Conservation (phyloP, 2,113 vertebrate genomes). For the Sphyrna mokarran region DNA sequence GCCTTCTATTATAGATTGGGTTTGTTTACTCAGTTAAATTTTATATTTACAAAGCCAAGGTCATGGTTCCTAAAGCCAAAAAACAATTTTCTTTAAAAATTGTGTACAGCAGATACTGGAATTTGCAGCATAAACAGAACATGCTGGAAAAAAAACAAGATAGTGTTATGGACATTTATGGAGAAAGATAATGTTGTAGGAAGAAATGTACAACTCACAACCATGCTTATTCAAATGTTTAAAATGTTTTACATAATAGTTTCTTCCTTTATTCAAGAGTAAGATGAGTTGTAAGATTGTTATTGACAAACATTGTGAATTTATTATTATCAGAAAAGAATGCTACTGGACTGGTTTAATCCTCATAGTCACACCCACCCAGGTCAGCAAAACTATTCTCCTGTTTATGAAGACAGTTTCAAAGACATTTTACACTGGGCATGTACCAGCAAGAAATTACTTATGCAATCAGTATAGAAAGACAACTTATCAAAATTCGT, state of each 20-base stretch:
- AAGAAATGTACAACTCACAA: background rate
- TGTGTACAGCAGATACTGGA: background rate
- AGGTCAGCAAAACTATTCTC: no score
- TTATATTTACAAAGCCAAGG: background rate
- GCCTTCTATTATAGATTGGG: background rate
- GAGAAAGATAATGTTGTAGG: background rate
- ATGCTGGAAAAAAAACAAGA: background rate
- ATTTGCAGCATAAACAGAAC: background rate
- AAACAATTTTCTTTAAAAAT: background rate
- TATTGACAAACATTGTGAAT: background rate
- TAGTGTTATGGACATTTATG: background rate
- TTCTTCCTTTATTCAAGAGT: no score
- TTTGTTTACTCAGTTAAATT: background rate
- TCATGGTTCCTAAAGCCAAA: background rate
- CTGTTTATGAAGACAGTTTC: no score
- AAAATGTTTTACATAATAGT: background rate
- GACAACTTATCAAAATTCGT: background rate
- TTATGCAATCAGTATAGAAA: background rate
- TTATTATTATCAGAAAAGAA: background rate
- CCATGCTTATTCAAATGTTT: background rate
- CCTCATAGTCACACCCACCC: background rate
- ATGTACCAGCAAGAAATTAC: background rate
- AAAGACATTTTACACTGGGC: no score
- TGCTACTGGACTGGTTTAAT: background rate
- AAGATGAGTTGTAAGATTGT: background rate